Base-by-base conservation (phyloP, 2,888 invertebrate genomes). In the Embidobia sp. region DNA sequence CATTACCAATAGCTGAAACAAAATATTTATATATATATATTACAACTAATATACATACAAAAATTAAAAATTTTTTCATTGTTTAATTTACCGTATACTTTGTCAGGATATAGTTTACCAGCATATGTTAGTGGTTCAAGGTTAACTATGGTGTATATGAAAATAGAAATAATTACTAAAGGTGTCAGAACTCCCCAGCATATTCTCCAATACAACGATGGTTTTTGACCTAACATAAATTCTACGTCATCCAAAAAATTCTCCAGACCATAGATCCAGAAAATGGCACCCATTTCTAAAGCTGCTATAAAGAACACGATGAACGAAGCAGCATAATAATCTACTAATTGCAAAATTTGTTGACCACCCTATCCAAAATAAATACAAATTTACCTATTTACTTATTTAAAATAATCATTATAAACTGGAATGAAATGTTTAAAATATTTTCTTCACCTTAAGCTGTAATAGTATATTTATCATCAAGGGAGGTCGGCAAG, bases 121-220 rank as follows among this genome's bases (percentile, higher is more conserved):
- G 92, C 93, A 80, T 95, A 94, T 0, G 88, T 90, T 1, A 95
- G 84, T 0, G 92, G 92, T 74, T 93, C 90, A 49, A 92, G 91
- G 0, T 92, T 92, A 0, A 90, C 85, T 11, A 95, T 87, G 2
- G 94, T 94, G 85, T 95, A 96, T 6, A 95, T 83, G 81, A 96
- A 92, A 53, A 96, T 95, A 0, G 91, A 84, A 2, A 93, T 89
- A 90, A 96, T 92, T 75, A 95, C 90, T 0, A 92, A 94, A 93
- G 87, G 96, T 0, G 94, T 94, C 33, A 95, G 87, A n/a, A 95
- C 35, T 1, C 92, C 92, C 96, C 96, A 96, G 79, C 95, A 95
- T 29, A 94, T 84, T 69, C 95, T 92, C 96, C 96, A 96, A 86
- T 95, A 96, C 13, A 92, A 81, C 88, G 93, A 92, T 0, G 93